Percentiles rank a stretch among this genome's conserved stretches.
Evolutionary conservation across 2,888 invertebrate genomes (phyloP).

Genomic region (Nemotelus pantherinus): DNA sequence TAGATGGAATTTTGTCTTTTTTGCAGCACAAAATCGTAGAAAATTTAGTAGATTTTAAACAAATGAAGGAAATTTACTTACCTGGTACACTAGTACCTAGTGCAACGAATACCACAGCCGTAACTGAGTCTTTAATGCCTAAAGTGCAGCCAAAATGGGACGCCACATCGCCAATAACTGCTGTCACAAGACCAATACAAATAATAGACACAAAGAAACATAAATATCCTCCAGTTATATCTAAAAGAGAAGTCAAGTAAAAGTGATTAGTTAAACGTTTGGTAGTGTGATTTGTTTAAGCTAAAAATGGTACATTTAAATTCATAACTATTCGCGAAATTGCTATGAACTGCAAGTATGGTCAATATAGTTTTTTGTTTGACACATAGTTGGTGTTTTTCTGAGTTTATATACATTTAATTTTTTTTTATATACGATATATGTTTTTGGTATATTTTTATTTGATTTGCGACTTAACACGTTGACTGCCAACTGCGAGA

Average conservation of each 20-base stretch:
- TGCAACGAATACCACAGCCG: slow-evolving; percentile 97
- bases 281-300: too few relatives aligned
- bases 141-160: slow-evolving; percentile 97
- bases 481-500: too few relatives aligned
- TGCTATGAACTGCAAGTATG: too few relatives aligned
- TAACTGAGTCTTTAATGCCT: slow-evolving; percentile 95
- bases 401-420: too few relatives aligned
- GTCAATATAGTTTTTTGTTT: too few relatives aligned
- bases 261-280: background rate
- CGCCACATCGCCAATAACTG: slow-evolving; percentile 96
- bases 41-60: background rate
- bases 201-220: slow-evolving; percentile 94
- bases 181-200: slow-evolving; percentile 93
- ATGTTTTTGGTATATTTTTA: too few relatives aligned
- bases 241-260: slow-evolving; percentile 66
- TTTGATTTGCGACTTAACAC: too few relatives aligned
- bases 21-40: background rate
- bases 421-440: too few relatives aligned
- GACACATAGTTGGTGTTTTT: too few relatives aligned
- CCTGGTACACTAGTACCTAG: slow-evolving; percentile 98
- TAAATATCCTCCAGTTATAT: slow-evolving; percentile 92
- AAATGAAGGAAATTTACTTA: slow-evolving; percentile 63
- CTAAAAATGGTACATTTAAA: too few relatives aligned
- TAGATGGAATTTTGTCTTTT: background rate
- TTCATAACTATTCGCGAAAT: too few relatives aligned